A percentile compares a stretch with the other conserved stretches of the same genome.
These are phyloP conservation scores for Oryzias curvinotus DNA, from an alignment of 2,113 vertebrate species.

Conservation along the genomic window DNA sequence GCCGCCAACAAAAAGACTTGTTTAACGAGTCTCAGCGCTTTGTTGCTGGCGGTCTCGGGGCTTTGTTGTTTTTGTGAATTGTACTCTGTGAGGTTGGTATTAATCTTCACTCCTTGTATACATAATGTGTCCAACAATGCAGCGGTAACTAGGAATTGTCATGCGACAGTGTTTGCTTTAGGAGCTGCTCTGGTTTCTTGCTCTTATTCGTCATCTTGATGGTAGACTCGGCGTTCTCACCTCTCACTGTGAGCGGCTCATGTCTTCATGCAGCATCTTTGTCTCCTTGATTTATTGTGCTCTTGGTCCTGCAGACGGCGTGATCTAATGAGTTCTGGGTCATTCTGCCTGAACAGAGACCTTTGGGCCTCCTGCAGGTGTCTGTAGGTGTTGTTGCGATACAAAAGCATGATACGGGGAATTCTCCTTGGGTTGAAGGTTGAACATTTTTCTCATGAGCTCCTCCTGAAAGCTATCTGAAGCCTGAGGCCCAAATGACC, in stretches of 20 bases:
- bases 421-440: conserved; percentile 39
- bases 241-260: conserved; percentile 10
- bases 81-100: conserved; percentile 44
- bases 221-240: conserved; percentile 40
- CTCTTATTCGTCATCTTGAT: conserved; percentile 37
- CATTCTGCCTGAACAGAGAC: conserved; percentile 43
- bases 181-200: conserved; percentile 49
- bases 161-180: conserved; percentile 59
- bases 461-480: conserved; percentile 43
- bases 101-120: conserved; percentile 70
- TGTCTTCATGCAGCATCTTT: conserved; percentile 10
- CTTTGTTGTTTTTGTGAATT: conserved; percentile 72
- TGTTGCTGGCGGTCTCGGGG: conserved; percentile 58
- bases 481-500: conserved; percentile 14
- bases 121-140: conserved; percentile 53
- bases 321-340: conserved; percentile 60
- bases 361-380: conserved; percentile 36
- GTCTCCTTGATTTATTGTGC: conserved; percentile 11
- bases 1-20: conserved; percentile 67
- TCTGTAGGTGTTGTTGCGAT: too few relatives aligned
- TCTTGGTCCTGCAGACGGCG: conserved; percentile 39
- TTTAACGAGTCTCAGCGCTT: conserved; percentile 66
- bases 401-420: not conserved
- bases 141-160: conserved; percentile 62
- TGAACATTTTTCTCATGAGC: conserved; percentile 28